Conservation (phyloP, 2,888 invertebrate species). For the Salticus scenicus region DNA sequence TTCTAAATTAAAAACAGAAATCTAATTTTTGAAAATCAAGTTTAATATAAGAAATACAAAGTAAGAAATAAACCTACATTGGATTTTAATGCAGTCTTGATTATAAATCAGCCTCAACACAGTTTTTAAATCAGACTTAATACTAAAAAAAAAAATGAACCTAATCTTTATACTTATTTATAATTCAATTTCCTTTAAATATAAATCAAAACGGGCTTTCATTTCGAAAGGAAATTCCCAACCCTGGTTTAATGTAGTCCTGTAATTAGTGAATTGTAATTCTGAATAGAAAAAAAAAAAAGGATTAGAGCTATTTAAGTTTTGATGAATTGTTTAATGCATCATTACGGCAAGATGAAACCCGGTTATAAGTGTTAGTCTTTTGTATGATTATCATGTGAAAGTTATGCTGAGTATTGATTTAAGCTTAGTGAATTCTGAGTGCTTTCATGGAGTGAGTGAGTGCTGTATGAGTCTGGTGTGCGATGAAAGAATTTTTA, state of each 20-base stretch:
- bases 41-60: too few relatives aligned
- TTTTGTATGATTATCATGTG: constrained; percentile 27
- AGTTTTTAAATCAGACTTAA: too few relatives aligned
- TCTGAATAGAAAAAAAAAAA: constrained; percentile 35
- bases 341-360: constrained; percentile 26
- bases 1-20: too few relatives aligned
- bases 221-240: constrained; percentile 19
- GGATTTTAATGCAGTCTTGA: too few relatives aligned
- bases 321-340: constrained; percentile 22
- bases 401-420: constrained; percentile 36
- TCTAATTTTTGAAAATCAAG: too few relatives aligned
- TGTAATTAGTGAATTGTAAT: constrained; percentile 31
- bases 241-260: constrained; percentile 26
- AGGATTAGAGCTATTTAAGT: constrained; percentile 52
- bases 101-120: too few relatives aligned
- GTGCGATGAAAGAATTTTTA: not conserved
- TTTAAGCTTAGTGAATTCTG: constrained; percentile 22
- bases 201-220: too few relatives aligned
- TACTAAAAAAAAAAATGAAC: too few relatives aligned
- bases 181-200: too few relatives aligned
- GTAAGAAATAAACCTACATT: too few relatives aligned
- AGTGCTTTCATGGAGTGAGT: constrained; percentile 47
- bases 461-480: constrained; percentile 34
- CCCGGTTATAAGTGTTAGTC: constrained; percentile 64
- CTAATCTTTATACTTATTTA: too few relatives aligned